These are phyloP conservation scores for Phoeniculus purpureus DNA, from an alignment of 2,797 vertebrate species.

Conservation along the genomic window DNA sequence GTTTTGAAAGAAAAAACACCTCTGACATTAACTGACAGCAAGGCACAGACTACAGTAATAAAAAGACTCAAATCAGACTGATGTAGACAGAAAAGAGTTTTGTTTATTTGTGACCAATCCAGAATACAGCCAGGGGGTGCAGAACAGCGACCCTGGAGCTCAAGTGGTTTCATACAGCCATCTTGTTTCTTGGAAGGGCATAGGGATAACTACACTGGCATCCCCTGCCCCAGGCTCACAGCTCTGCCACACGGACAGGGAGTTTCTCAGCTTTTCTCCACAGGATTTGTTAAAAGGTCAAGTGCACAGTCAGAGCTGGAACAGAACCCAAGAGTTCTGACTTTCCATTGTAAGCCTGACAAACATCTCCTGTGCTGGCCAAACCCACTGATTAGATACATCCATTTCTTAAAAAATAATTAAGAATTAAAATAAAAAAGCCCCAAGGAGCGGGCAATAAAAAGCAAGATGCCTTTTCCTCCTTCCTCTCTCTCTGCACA, in stretches of 20 bases:
- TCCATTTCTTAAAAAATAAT: constrained; percentile 34
- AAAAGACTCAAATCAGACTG: neutral
- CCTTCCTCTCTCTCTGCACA: neutral
- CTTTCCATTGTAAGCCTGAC: neutral
- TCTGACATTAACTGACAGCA: neutral
- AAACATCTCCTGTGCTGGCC: neutral
- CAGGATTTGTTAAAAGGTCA: constrained; percentile 33
- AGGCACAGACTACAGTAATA: neutral
- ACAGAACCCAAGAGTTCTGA: neutral
- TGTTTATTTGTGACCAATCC: neutral
- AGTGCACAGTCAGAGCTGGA: constrained; percentile 20
- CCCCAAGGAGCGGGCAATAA: neutral
- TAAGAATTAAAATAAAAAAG: neutral
- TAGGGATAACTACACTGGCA: accelerated
- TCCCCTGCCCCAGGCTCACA: neutral
- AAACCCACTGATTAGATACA: constrained; percentile 31
- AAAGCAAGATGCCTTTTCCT: neutral
- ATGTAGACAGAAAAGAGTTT: neutral
- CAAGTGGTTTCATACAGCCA: neutral
- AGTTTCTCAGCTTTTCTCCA: neutral
- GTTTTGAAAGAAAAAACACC: neutral
- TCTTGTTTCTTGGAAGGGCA: neutral
- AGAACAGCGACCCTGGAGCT: neutral
- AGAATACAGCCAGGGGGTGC: neutral
- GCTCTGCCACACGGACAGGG: accelerated